phyloP scores from a whole-genome alignment of 2,797 vertebrate species.

The Alectoris magna region DNA sequence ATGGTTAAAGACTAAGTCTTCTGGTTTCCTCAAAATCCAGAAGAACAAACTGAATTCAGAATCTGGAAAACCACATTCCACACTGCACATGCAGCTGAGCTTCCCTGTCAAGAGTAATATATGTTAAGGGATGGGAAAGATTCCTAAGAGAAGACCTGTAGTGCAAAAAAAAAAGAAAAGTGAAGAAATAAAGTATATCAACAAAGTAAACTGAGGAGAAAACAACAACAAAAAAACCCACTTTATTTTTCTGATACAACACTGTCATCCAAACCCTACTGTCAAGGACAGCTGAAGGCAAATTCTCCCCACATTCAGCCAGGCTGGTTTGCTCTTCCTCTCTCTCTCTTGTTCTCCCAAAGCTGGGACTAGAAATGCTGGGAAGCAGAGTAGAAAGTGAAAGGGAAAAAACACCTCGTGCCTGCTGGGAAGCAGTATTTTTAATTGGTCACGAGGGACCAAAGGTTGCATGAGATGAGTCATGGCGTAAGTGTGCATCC shows the following conservation, averaged over 20 bases:
- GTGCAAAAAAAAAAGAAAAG: not conserved
- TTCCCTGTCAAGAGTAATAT: not conserved
- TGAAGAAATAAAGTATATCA: not conserved
- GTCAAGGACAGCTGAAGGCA: not conserved
- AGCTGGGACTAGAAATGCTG: not conserved
- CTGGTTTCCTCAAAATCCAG: not conserved
- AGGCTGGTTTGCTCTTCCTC: not conserved
- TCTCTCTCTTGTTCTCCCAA: not conserved
- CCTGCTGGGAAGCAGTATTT: constrained; percentile 16
- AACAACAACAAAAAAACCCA: accelerated
- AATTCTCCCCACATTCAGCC: not conserved
- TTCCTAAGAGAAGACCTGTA: not conserved
- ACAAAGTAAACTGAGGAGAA: not conserved
- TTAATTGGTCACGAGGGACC: constrained; percentile 25
- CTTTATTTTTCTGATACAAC: not conserved
- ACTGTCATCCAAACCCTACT: not conserved
- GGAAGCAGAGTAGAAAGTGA: constrained; percentile 4
- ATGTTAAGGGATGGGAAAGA: not conserved
- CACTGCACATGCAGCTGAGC: not conserved
- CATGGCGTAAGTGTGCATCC: constrained; percentile 1
- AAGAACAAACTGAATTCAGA: not conserved
- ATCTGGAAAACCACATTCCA: not conserved
- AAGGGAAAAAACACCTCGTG: constrained; percentile 23
- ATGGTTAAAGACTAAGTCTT: not conserved
- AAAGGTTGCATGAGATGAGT: constrained; percentile 46